A percentile compares a stretch with the other conserved stretches of the same genome.
Conservation (phyloP, 1,140 invertebrate species). For the Choristoneura fumiferana region DNA sequence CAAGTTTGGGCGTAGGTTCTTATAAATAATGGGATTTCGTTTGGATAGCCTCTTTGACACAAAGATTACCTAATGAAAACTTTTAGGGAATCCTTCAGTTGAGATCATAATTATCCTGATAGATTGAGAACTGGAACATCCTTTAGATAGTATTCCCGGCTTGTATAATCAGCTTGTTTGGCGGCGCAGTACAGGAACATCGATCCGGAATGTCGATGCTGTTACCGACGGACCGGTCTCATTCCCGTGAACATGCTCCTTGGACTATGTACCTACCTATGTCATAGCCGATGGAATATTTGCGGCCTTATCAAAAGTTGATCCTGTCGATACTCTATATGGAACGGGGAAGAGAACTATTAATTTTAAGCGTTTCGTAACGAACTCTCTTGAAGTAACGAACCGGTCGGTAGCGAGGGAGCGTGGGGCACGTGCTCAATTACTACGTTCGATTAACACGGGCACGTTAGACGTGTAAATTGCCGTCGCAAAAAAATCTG, state of each 20-base stretch:
- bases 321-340: constrained; percentile 10
- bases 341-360: constrained; percentile 6
- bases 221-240: constrained; percentile 19
- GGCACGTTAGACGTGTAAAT: neutral
- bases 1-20: too few relatives aligned
- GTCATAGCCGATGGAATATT: constrained; percentile 14
- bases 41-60: too few relatives aligned
- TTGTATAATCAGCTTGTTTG: constrained; percentile 15
- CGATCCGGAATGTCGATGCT: constrained; percentile 19
- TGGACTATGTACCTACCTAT: constrained; percentile 15
- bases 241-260: constrained; percentile 18
- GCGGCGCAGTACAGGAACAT: constrained; percentile 14
- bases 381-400: constrained; percentile 10
- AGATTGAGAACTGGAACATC: neutral
- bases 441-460: neutral
- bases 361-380: constrained; percentile 17
- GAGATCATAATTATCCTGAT: too few relatives aligned
- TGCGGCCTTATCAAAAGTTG: constrained; percentile 11
- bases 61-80: too few relatives aligned
- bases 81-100: too few relatives aligned
- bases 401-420: neutral
- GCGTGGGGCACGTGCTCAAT: neutral
- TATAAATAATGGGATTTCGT: too few relatives aligned
- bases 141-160: neutral
- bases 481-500: neutral